phyloP scores from a whole-genome alignment of 2,797 vertebrate species.

The Neosalanx taihuensis region DNA sequence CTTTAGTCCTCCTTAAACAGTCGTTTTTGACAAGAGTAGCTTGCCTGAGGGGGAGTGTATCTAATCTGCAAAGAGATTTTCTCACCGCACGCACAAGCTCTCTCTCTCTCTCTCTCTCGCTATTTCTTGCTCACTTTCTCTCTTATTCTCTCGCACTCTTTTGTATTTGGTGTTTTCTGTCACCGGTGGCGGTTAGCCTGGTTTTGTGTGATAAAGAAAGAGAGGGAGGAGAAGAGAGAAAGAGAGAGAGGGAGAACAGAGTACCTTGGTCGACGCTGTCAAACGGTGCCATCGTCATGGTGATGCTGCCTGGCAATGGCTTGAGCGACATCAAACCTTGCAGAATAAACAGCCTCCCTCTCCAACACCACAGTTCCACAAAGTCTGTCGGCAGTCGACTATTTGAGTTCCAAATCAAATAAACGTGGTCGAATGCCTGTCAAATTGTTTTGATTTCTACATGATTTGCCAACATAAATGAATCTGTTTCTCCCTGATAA shows the following conservation, averaged over 20 bases:
- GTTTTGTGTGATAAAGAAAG: slow-evolving; percentile 2
- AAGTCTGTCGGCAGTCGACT: not conserved
- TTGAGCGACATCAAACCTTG: not conserved
- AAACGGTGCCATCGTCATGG: slow-evolving; percentile 4
- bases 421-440: not conserved
- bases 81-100: slow-evolving; percentile 35
- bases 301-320: slow-evolving; percentile 6
- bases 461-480: no score
- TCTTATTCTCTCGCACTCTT: slow-evolving; percentile 14
- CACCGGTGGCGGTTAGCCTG: slow-evolving; percentile 2
- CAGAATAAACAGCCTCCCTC: not conserved
- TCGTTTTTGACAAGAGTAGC: slow-evolving; percentile 35
- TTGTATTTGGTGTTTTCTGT: slow-evolving; percentile 22
- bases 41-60: slow-evolving; percentile 26
- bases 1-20: slow-evolving; percentile 34
- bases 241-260: slow-evolving; percentile 4
- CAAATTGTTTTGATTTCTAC: not conserved
- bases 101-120: slow-evolving; percentile 13
- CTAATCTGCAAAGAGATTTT: slow-evolving; percentile 39
- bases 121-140: slow-evolving; percentile 5
- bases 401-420: not conserved
- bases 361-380: not conserved
- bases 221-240: slow-evolving; percentile 16
- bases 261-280: not conserved
- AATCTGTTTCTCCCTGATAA: not conserved